Percentiles rank a stretch among this genome's conserved stretches.
phyloP scores from a whole-genome alignment of 2,797 vertebrate genomes.

The Scolopax bukidnonensis region DNA sequence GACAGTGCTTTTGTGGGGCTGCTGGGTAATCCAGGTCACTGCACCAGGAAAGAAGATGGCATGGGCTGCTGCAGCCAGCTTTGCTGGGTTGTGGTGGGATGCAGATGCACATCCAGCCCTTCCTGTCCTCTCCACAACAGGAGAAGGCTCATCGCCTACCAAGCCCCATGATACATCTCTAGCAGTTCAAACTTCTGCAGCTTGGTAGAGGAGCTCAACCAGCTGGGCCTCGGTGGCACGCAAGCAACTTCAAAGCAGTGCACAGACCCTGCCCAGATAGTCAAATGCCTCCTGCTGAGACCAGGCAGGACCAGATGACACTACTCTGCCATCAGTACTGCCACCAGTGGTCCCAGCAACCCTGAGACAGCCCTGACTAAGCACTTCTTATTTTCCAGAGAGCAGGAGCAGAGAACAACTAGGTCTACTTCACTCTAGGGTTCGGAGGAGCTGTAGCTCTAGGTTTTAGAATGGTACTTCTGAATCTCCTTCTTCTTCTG shows the following conservation, averaged over 20 bases:
- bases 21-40: not conserved
- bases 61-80: not conserved
- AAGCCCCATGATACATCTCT: not conserved
- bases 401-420: not conserved
- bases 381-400: not conserved
- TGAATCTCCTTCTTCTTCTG: not conserved
- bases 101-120: not conserved
- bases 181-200: not conserved
- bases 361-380: not conserved
- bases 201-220: not conserved
- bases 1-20: not conserved
- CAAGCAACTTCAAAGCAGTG: not conserved
- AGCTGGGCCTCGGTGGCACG: not conserved
- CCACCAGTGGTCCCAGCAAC: not conserved
- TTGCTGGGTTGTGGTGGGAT: not conserved
- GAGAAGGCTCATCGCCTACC: not conserved
- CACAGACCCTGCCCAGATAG: not conserved
- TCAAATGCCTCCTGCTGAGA: not conserved
- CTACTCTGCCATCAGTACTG: not conserved
- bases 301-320: not conserved
- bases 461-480: not conserved
- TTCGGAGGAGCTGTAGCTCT: not conserved
- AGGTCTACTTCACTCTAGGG: fast-evolving
- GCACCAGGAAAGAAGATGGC: not conserved
- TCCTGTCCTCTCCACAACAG: not conserved